These are phyloP conservation scores for Drosophila varians DNA, from an alignment of 1,140 invertebrate species.

Conservation along the genomic window DNA sequence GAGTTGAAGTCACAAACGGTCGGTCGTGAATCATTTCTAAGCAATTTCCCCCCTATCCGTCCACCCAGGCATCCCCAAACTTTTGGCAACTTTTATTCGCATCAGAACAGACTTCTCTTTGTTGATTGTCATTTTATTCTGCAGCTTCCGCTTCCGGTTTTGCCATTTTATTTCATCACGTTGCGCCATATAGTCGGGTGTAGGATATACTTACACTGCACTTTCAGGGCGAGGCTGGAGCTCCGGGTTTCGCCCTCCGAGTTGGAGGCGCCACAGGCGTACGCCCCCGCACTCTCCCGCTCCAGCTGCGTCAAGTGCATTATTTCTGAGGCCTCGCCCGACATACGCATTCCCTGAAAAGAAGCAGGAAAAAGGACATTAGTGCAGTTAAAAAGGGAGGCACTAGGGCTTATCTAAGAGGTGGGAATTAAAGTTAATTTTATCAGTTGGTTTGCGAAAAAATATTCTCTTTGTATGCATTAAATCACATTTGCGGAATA, in stretches of 20 bases:
- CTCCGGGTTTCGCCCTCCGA: constrained; percentile 88
- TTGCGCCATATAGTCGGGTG: constrained; percentile 22
- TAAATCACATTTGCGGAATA: not conserved
- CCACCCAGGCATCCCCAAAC: constrained; percentile 44
- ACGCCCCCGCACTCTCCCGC: constrained; percentile 86
- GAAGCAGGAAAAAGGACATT: constrained; percentile 15
- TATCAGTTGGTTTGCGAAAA: too few relatives aligned
- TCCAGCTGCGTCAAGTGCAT: constrained; percentile 84
- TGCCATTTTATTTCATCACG: constrained; percentile 46
- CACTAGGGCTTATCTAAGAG: not conserved
- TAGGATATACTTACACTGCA: constrained; percentile 87
- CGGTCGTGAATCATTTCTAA: constrained; percentile 78
- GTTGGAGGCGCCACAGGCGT: constrained; percentile 88
- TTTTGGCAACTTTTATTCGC: constrained; percentile 57
- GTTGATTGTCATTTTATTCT: constrained; percentile 71
- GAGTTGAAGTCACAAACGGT: constrained; percentile 29
- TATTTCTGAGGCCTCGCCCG: constrained; percentile 82
- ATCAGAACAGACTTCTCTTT: constrained; percentile 4
- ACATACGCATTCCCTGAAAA: constrained; percentile 83
- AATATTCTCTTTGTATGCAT: too few relatives aligned
- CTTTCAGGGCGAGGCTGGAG: constrained; percentile 86
- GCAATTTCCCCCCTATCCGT: constrained; percentile 71
- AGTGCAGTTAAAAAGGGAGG: not conserved
- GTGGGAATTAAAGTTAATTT: too few relatives aligned
- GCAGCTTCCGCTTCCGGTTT: constrained; percentile 64